Evolutionary conservation across 2,797 vertebrate genomes (phyloP).

Genomic region (Molossus alvarezi): DNA sequence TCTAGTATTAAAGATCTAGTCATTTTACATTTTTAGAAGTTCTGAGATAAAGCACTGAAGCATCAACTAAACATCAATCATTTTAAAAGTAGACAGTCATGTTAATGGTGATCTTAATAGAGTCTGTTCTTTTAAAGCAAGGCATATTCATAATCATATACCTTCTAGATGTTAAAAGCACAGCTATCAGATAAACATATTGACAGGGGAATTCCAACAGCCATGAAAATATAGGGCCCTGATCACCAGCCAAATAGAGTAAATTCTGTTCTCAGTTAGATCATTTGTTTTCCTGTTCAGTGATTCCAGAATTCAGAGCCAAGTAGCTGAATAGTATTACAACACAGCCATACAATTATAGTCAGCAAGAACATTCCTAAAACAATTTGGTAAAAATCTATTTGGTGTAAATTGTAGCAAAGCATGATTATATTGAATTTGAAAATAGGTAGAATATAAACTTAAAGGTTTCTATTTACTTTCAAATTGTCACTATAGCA

Average conservation of each 20-base stretch:
- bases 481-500: background rate
- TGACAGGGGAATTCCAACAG: constrained; percentile 59
- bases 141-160: background rate
- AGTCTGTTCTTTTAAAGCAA: constrained; percentile 12
- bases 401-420: constrained; percentile 21
- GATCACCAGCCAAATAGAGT: background rate
- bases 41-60: constrained; percentile 12
- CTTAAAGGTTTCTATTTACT: constrained; percentile 10
- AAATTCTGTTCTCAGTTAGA: constrained; percentile 36
- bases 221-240: background rate
- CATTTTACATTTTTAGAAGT: constrained; percentile 58
- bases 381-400: constrained; percentile 49
- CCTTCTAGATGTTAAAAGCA: constrained; percentile 70
- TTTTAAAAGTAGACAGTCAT: constrained; percentile 31
- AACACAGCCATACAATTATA: background rate
- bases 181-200: constrained; percentile 29
- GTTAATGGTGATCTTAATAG: constrained; percentile 43
- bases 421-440: constrained; percentile 17
- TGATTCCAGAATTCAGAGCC: constrained; percentile 38
- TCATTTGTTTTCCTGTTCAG: constrained; percentile 64
- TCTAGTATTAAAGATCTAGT: background rate
- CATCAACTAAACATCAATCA: constrained; percentile 52
- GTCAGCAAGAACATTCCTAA: constrained; percentile 11
- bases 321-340: constrained; percentile 21
- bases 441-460: background rate